Conservation (phyloP, 2,888 invertebrate species). For the Beris morrisii region DNA sequence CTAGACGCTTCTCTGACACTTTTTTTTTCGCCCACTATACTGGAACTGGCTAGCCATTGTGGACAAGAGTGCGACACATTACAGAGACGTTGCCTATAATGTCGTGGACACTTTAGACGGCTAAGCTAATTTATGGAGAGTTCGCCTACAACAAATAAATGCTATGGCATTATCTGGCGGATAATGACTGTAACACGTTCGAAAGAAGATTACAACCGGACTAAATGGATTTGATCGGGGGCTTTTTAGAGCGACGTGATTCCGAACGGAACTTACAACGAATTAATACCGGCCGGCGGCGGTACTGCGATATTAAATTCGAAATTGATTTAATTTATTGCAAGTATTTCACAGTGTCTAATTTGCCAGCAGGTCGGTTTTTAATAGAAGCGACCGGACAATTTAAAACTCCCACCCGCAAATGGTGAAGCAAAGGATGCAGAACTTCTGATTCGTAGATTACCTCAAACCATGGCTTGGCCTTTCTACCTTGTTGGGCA, state of each 20-base stretch:
- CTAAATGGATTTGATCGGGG: constrained; percentile 31
- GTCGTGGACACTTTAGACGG: constrained; percentile 33
- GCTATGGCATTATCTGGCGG: constrained; percentile 35
- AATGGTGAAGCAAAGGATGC: too few relatives aligned
- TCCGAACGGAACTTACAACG: constrained; percentile 5
- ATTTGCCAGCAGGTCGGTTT: too few relatives aligned
- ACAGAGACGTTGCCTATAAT: constrained; percentile 11
- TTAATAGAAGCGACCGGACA: too few relatives aligned
- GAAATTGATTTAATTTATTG: background rate
- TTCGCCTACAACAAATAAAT: constrained; percentile 26
- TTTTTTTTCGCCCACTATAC: background rate
- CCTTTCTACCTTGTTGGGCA: too few relatives aligned
- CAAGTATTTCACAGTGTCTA: too few relatives aligned
- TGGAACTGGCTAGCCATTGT: constrained; percentile 7
- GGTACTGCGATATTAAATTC: background rate
- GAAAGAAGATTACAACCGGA: constrained; percentile 34
- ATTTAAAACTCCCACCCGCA: too few relatives aligned
- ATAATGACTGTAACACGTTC: constrained; percentile 37
- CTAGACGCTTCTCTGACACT: constrained; percentile 3
- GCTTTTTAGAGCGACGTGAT: constrained; percentile 27
- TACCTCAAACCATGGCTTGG: too few relatives aligned
- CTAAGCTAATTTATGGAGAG: constrained; percentile 39
- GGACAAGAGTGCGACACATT: background rate
- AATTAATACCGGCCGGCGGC: background rate
- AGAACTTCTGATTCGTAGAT: too few relatives aligned